Base-by-base conservation (phyloP, 2,113 vertebrate species). In the Cacatua alba region DNA sequence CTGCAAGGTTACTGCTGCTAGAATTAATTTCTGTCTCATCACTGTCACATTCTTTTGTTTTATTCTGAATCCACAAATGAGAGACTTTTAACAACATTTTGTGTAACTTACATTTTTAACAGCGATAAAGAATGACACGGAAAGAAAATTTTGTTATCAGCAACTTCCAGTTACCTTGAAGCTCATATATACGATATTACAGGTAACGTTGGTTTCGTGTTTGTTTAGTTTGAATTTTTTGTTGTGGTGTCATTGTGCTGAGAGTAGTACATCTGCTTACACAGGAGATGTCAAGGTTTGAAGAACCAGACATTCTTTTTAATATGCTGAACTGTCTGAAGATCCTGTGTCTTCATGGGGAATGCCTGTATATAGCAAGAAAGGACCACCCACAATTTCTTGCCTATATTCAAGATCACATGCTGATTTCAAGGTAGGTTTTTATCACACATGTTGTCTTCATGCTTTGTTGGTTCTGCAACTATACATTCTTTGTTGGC, bases 291-390 rank as follows among this genome's bases (percentile, higher is more conserved):
- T 98, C 98, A 72, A 99, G 98, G 78, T 99, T 99, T 98, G 99
- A 99, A 97, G 99, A 99, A 96, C 99, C 99, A 46, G 99, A 99
- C 90, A 99, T 99, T 96, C 98, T 99, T 90, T 99, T 99, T 97
- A 99, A 99, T 94, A 99, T 99, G 99, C 97, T 99, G 88, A 99
- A 99, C 98, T 99, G 99, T 92, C 97, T 99, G 98, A 99, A 98
- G 98, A 99, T 99, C 91, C 97, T 99, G 72, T 99, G 99, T 97
- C 98, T 99, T 88, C 99, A 99, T 31, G 99, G 99, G 75, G 99
- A 99, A 89, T 99, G 99, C 96, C 97, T 99, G 64, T 99, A 99
- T 83, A 98, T 98, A 16, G 99, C 99, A 76, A 98, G 98, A 86
- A 99, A 99, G 96, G 99, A 99, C 88, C 98, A 99, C 81, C 98